Evolutionary conservation across 2,797 vertebrate genomes (phyloP).

Genomic region (Oophaga sylvatica): DNA sequence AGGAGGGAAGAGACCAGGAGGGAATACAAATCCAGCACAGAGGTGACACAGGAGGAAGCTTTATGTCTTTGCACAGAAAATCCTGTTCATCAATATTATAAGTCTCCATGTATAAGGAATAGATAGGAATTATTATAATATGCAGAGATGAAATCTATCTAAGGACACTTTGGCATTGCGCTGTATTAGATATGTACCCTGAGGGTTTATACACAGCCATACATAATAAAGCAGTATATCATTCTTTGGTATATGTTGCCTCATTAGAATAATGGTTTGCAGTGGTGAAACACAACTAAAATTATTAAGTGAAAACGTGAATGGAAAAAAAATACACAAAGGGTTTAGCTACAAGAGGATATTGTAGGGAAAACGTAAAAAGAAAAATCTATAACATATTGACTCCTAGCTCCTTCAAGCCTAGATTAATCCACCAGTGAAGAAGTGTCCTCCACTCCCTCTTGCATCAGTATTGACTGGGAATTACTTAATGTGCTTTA

Average conservation of each 20-base stretch:
- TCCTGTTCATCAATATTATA: neutral
- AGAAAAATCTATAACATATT: conserved; percentile 53
- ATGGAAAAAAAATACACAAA: neutral
- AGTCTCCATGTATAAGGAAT: neutral
- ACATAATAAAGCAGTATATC: neutral
- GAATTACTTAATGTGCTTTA: conserved; percentile 56
- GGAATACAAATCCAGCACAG: neutral
- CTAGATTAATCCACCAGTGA: conserved; percentile 46
- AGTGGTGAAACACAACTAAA: neutral
- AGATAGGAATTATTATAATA: neutral
- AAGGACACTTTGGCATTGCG: no score
- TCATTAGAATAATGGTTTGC: neutral
- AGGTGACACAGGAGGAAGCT: neutral
- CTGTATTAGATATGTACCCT: neutral
- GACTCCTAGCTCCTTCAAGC: conserved; percentile 35
- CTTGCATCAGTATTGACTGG: conserved; percentile 46
- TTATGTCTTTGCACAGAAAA: neutral
- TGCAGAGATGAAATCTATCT: no score
- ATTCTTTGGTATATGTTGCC: neutral
- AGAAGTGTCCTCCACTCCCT: conserved; percentile 21
- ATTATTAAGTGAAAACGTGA: conserved; percentile 15
- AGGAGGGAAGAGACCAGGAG: neutral
- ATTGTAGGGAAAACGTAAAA: neutral
- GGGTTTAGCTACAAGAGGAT: neutral
- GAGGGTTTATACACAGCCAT: neutral